Conservation (phyloP, 2,113 vertebrate species). For the Isurus oxyrinchus region DNA sequence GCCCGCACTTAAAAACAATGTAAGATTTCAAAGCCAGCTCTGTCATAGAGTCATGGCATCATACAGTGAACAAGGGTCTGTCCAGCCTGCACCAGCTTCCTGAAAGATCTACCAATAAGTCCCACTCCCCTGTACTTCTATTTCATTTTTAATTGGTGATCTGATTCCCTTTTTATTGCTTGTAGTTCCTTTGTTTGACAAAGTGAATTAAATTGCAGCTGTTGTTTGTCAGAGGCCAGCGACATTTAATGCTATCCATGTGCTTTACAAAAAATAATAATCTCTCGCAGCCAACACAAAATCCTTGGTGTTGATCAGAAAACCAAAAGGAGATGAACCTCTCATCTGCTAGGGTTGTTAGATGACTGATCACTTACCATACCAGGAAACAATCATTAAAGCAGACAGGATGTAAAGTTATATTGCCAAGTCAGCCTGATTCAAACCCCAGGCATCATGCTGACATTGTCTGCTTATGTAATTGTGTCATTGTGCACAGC, state of each 20-base stretch:
- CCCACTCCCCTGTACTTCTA: not conserved
- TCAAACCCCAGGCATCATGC: not conserved
- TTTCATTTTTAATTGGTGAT: not conserved
- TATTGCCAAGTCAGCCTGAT: not conserved
- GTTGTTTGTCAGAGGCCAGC: not conserved
- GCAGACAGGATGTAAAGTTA: not conserved
- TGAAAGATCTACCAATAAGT: not conserved
- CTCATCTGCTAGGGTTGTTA: not conserved
- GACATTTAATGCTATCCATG: not conserved
- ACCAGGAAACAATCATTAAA: not conserved
- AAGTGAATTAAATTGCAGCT: not conserved
- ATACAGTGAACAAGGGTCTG: not conserved
- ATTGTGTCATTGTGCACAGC: not conserved
- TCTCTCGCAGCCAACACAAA: not conserved
- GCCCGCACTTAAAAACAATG: no score
- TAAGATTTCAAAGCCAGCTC: no score
- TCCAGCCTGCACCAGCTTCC: not conserved
- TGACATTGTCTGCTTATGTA: not conserved
- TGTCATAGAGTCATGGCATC: not conserved
- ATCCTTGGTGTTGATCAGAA: not conserved
- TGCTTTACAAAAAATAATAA: not conserved
- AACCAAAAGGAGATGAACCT: no score
- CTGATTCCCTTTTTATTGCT: not conserved
- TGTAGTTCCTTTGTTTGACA: not conserved
- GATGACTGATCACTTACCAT: not conserved